Evolutionary conservation across 2,113 vertebrate genomes (phyloP).

Genomic region (Etia nguti): DNA sequence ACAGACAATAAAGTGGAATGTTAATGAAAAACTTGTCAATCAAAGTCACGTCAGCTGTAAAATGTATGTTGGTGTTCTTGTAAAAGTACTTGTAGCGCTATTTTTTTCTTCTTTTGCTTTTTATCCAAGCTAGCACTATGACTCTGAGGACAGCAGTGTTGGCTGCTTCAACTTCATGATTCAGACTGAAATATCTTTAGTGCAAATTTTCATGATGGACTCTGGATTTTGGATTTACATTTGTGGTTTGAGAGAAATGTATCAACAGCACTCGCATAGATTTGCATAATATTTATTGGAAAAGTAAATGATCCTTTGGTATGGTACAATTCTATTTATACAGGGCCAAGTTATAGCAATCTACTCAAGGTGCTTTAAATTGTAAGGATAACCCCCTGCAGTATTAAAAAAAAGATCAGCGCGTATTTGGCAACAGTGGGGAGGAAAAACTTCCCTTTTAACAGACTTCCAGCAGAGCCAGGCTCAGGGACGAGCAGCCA

Average conservation of each 20-base stretch:
- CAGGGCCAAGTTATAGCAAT: neutral
- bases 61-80: neutral
- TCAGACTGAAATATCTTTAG: neutral
- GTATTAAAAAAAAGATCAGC: neutral
- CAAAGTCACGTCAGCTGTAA: conserved; percentile 25
- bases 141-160: neutral
- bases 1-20: conserved; percentile 46
- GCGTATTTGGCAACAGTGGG: neutral
- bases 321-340: neutral
- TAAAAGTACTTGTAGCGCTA: neutral
- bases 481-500: neutral
- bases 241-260: neutral
- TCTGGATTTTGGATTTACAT: neutral
- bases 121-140: neutral
- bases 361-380: neutral
- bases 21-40: conserved; percentile 50
- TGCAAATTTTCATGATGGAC: neutral
- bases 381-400: neutral
- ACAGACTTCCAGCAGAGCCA: neutral
- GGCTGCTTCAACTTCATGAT: neutral
- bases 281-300: neutral
- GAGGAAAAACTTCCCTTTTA: neutral
- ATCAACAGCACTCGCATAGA: neutral
- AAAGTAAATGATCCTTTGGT: neutral
- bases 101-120: neutral